Evolutionary conservation across 1,140 invertebrate genomes (phyloP), one percentile per base, ranked within the genome.

Genomic region (Papilio glaucus): DNA sequence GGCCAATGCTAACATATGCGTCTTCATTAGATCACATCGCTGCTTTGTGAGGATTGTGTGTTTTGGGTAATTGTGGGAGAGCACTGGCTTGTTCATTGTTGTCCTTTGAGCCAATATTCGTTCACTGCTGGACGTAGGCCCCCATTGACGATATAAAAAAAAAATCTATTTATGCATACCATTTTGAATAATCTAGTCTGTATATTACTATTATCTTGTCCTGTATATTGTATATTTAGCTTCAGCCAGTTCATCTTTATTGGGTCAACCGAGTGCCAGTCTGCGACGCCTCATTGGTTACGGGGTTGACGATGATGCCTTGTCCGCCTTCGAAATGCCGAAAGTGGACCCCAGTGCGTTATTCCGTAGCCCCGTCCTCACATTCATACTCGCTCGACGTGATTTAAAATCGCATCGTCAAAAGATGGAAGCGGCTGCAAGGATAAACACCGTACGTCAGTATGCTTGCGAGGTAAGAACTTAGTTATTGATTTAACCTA

Each of bases 221-320:
- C 6, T 33, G n/a, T n/a, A n/a, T 33, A 3, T 33, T 33, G 29
- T 33, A 33, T 53, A 53, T 21, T 53, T 13, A 72, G 77, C 73
- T 72, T 82, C 78, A 7, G 79, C 77, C 0, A 96, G 96, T 12
- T 96, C 96, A 61, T 97, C 97, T 0, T 92, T 98, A 0, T 90
- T 98, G 1, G 97, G 97, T 72, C 96, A 98, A 85, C 97, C 97
- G 8, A 98, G 97, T 24, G 94, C 96, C 5, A 96, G 96, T 3
- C 94, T 98, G 53, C 95, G 96, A 75, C 95, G 95, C 81, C 84
- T 97, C 38, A 95, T 96, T 0, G 86, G 86, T 12, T 81, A 87
- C 49, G 84, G 86, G 0, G 84, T 81, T 76, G 74, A 69, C 76
- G 0, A 79, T 72, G 3, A 80, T 38, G 68, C 82, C 0, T 81